Evolutionary conservation across 2,113 vertebrate species (phyloP), one percentile per base, ranked within the genome.

Genomic region (Lagopus leucura): DNA sequence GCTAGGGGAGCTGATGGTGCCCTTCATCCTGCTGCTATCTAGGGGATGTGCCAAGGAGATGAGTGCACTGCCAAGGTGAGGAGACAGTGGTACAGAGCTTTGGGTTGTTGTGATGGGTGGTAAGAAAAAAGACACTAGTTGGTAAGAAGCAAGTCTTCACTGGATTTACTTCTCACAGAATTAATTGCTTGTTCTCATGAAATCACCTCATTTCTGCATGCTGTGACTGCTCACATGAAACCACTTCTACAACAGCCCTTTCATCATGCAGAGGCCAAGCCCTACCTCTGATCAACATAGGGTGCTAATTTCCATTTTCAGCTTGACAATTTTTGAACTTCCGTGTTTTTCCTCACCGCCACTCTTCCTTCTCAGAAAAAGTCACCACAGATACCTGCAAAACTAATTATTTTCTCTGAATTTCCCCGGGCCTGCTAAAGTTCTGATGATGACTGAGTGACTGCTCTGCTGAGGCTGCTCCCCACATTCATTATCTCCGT

Each of bases 71-170:
- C n/a, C 52, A 25, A 76, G 38, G 30, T 80, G 72, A 82, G 60
- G 50, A 85, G 63, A 87, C 89, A 70, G 38, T 55, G 36, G 61
- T 30, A 19, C 75, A 77, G 55, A 80, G 36, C 34, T 58, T 70
- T 67, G 63, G 32, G 8, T 76, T 91, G 8, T 76, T 91, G 18
- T 63, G 18, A 78, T 84, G 38, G 38, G 22, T 1, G 1, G 19
- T 85, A 91, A 92, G 85, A 85, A 82, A 94, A 76, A 40, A 76
- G 63, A 73, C 18, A n/a, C 1, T 6, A 58, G 24, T 75, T 94
- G 54, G 76, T 82, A 82, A 76, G 42, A 87, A 95, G 72, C 32
- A 58, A 82, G 32, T 16, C 32, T 60, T 89, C 20, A 71, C 13
- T 1, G 1, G 42, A 67, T 86, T 91, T 87, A 58, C 58, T 66